Evolutionary conservation across 2,888 invertebrate genomes (phyloP), one percentile per base, ranked within the genome.

Genomic region (Flexamia atlantica): DNA sequence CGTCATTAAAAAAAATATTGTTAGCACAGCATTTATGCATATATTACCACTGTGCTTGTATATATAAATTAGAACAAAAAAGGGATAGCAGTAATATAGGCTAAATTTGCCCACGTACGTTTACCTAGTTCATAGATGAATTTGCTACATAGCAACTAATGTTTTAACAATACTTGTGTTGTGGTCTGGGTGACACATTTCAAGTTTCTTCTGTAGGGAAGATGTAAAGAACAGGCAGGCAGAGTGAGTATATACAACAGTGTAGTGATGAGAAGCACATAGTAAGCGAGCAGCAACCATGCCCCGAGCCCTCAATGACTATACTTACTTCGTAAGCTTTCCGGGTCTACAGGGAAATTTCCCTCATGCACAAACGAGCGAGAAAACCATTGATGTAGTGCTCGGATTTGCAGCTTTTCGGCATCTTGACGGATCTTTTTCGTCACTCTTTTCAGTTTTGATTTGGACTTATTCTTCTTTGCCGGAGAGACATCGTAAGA

Each of bases 381-480:
- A 83, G 86, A 85, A 84, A 87, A 87, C 87, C 87, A 87, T 76
- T 86, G 86, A 74, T 87, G 87, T 80, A 87, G 84, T 30, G 86
- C 86, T 42, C 85, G 84, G 70, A 86, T 86, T 82, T 87, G 87
- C 23, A 86, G 86, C 83, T 86, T 86, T 85, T 87, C 86, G 74
- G 86, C 87, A 81, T 87, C 87, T 5, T 86, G 86, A 3, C 86
- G 86, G 57, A 86, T 86, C 84, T 86, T 86, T 84, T 86, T 86
- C 30, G 85, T 86, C 57, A 85, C 84, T 28, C 85, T 76, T 86
- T 86, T 87, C 82, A 85, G 84, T 86, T 86, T 86, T 17, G 87
- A 86, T 83, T 85, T 86, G 79, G 79, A 64, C 64, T 82, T 82
- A 17, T 64, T 82, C 79, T 84, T 84, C 82, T 81, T 81, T 42